Percentiles rank a stretch among this genome's conserved stretches.
Evolutionary conservation across 2,888 invertebrate genomes (phyloP).

Genomic region (Meghimatium bilineatum): DNA sequence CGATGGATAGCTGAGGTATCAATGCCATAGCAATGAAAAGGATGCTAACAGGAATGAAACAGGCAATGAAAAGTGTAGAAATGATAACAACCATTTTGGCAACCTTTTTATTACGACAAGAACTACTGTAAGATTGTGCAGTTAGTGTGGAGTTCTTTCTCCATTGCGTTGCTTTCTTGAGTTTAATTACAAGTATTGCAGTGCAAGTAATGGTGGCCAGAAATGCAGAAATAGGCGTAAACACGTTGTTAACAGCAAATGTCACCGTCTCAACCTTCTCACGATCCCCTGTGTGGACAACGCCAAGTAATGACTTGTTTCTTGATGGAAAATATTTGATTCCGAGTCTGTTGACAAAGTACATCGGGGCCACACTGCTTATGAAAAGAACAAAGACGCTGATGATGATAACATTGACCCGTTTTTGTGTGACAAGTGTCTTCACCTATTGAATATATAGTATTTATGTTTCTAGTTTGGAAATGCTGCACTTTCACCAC

Average conservation of each 20-base stretch:
- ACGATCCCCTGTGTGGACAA: background rate
- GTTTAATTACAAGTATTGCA: background rate
- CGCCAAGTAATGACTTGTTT: background rate
- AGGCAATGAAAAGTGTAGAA: background rate
- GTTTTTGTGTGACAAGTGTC: background rate
- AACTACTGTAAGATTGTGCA: background rate
- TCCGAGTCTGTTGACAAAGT: background rate
- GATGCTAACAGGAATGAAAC: background rate
- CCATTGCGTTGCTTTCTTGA: background rate
- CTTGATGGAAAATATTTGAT: background rate
- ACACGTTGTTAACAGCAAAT: background rate
- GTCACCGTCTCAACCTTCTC: background rate
- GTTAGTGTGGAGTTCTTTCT: background rate
- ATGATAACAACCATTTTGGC: too few relatives aligned
- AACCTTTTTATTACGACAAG: background rate
- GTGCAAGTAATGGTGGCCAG: background rate
- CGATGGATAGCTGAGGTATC: background rate
- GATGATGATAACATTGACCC: background rate
- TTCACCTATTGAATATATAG: background rate
- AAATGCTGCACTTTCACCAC: too few relatives aligned
- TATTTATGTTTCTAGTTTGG: too few relatives aligned
- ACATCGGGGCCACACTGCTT: background rate
- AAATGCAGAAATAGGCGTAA: background rate
- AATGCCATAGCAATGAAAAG: background rate
- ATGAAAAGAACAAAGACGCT: background rate